Percentiles rank a stretch among this genome's conserved stretches.
These are phyloP conservation scores for Oncorhynchus nerka DNA, from an alignment of 2,113 vertebrate genomes.

Conservation along the genomic window DNA sequence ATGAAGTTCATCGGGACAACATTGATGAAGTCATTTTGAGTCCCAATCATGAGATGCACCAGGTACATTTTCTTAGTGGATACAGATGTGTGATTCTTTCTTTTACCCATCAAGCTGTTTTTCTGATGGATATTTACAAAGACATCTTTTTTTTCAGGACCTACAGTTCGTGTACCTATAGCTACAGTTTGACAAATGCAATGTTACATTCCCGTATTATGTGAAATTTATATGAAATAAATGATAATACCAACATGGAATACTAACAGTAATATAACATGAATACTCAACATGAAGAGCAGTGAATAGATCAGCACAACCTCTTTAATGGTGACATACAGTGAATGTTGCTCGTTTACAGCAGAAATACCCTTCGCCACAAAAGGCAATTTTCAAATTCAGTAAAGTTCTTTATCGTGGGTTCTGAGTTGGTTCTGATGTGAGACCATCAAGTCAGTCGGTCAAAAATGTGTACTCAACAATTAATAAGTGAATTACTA, in stretches of 20 bases:
- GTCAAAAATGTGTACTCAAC: constrained; percentile 35
- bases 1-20: constrained; percentile 22
- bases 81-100: constrained; percentile 27
- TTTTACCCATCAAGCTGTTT: constrained; percentile 29
- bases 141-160: constrained; percentile 20
- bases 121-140: constrained; percentile 63
- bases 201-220: constrained; percentile 42
- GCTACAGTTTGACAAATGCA: constrained; percentile 54
- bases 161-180: constrained; percentile 26
- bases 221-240: constrained; percentile 55
- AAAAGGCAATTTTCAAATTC: constrained; percentile 33
- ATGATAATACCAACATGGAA: constrained; percentile 59
- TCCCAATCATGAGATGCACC: constrained; percentile 52
- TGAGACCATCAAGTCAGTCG: constrained; percentile 37
- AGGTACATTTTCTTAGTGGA: constrained; percentile 21
- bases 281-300: constrained; percentile 51
- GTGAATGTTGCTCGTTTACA: constrained; percentile 36
- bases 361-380: constrained; percentile 46
- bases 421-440: constrained; percentile 28
- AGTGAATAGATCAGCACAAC: constrained; percentile 44
- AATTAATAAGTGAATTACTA: constrained; percentile 47
- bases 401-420: constrained; percentile 34
- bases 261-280: constrained; percentile 58
- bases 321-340: constrained; percentile 19
- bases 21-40: constrained; percentile 13